These are phyloP conservation scores for Tetragnatha versicolor DNA, from an alignment of 1,140 invertebrate genomes.

Conservation along the genomic window DNA sequence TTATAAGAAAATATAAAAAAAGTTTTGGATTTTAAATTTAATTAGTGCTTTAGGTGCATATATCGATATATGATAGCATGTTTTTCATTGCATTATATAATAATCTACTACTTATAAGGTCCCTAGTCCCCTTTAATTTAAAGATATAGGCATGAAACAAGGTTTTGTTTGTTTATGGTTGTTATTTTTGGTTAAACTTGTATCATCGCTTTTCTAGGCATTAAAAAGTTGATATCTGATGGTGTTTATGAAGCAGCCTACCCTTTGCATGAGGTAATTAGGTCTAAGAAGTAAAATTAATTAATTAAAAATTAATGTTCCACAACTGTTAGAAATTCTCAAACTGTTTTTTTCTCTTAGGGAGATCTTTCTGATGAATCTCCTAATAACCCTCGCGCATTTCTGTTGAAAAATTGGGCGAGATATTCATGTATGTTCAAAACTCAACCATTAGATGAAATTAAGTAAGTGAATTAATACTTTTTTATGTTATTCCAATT, in stretches of 20 bases:
- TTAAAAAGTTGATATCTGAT: slow-evolving; percentile 81
- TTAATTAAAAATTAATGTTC: no score
- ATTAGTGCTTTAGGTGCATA: no score
- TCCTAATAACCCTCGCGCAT: slow-evolving; percentile 52
- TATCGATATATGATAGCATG: no score
- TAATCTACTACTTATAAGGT: no score
- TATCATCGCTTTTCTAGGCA: slow-evolving; percentile 72
- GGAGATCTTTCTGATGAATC: slow-evolving; percentile 39
- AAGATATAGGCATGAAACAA: no score
- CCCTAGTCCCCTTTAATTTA: no score
- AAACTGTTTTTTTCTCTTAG: slow-evolving; percentile 40
- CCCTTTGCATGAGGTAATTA: slow-evolving; percentile 85
- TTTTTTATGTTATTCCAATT: not conserved
- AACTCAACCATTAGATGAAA: slow-evolving; percentile 86
- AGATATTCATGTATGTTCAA: slow-evolving; percentile 85
- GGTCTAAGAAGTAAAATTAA: no score
- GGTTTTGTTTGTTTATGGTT: not conserved
- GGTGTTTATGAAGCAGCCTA: slow-evolving; percentile 83
- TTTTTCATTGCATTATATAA: no score
- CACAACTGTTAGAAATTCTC: no score
- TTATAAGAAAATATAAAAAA: no score
- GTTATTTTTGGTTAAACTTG: not conserved
- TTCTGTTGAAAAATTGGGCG: slow-evolving; percentile 90
- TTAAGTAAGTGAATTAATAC: slow-evolving; percentile 66
- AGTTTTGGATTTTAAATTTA: no score